These are phyloP conservation scores for Fringilla coelebs DNA, from an alignment of 2,797 vertebrate genomes.

Conservation along the genomic window DNA sequence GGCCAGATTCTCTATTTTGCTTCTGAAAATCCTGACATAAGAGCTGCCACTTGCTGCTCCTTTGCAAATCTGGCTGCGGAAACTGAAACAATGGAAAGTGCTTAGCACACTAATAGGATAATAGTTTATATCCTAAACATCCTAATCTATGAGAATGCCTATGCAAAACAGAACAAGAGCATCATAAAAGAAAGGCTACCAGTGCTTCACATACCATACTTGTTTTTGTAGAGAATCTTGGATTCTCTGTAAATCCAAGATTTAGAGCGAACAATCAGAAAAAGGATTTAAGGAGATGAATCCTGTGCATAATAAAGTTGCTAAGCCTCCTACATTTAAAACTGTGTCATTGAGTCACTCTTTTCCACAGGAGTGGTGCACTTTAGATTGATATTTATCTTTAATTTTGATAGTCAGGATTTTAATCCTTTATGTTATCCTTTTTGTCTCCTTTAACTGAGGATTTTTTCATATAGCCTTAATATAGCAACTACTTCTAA, in stretches of 20 bases:
- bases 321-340: not conserved
- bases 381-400: not conserved
- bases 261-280: not conserved
- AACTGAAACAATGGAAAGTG: not conserved
- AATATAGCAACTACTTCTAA: not conserved
- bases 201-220: not conserved
- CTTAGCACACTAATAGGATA: not conserved
- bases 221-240: not conserved
- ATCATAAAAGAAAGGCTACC: not conserved
- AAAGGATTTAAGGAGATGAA: not conserved
- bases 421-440: not conserved
- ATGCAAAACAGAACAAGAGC: not conserved
- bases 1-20: conserved; percentile 29
- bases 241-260: not conserved
- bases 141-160: not conserved
- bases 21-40: not conserved
- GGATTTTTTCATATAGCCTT: not conserved
- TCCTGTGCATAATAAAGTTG: not conserved
- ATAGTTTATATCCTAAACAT: not conserved
- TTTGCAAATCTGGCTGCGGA: not conserved
- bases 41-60: not conserved
- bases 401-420: not conserved
- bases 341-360: not conserved
- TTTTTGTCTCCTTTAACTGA: not conserved
- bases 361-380: not conserved